Percentiles rank a stretch among this genome's conserved stretches.
Evolutionary conservation across 2,888 invertebrate genomes (phyloP).

Genomic region (Megalurothrips usitatus): DNA sequence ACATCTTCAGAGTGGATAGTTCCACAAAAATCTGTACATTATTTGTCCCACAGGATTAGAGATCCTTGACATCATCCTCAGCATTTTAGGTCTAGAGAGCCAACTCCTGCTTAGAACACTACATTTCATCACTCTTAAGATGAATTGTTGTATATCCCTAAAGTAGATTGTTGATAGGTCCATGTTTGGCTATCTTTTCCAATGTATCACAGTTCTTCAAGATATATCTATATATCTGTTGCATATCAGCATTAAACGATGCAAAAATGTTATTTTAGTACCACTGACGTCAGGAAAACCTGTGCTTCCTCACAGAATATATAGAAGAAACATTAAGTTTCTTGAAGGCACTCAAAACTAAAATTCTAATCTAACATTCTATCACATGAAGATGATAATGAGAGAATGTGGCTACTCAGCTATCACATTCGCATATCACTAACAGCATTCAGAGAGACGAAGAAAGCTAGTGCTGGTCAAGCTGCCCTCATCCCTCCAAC

Average conservation of each 20-base stretch:
- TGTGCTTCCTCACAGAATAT: not conserved
- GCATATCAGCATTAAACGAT: not conserved
- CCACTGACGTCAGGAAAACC: not conserved
- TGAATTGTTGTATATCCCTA: not conserved
- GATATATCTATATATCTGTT: not conserved
- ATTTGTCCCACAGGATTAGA: not conserved
- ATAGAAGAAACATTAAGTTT: not conserved
- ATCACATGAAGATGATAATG: not conserved
- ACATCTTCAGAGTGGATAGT: not conserved
- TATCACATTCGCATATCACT: slow-evolving; percentile 23
- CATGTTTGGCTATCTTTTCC: not conserved
- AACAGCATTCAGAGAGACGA: not conserved
- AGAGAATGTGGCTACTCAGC: not conserved
- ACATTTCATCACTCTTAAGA: not conserved
- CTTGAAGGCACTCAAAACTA: not conserved
- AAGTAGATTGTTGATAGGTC: not conserved
- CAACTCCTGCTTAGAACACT: not conserved
- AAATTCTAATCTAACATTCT: not conserved
- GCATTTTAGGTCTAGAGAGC: not conserved
- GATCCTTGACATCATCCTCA: not conserved
- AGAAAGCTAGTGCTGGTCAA: not conserved
- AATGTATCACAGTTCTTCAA: slow-evolving; percentile 11
- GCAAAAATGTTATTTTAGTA: not conserved
- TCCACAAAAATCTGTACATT: not conserved
- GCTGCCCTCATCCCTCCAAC: not conserved